Evolutionary conservation across 2,888 invertebrate genomes (phyloP).

Genomic region (Scaptomyza polygonia): DNA sequence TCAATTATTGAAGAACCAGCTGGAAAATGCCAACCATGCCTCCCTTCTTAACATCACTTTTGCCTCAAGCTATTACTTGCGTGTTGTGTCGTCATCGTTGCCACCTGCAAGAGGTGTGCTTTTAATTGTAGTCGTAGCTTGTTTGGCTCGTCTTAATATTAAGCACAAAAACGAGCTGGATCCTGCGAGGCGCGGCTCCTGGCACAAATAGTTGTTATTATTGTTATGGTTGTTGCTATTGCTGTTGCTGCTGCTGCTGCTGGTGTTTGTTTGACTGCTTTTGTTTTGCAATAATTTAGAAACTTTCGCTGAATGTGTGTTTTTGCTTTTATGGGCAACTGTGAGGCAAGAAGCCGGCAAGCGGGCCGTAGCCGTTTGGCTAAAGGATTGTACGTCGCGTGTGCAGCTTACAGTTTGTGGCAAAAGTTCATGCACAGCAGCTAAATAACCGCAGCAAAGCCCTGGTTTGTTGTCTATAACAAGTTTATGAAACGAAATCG

Average conservation of each 20-base stretch:
- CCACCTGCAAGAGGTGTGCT: slow-evolving; percentile 75
- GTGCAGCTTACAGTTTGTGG: slow-evolving; percentile 49
- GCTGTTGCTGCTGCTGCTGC: slow-evolving; percentile 13
- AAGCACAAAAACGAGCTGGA: slow-evolving; percentile 56
- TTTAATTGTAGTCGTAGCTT: slow-evolving; percentile 77
- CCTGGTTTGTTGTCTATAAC: slow-evolving; percentile 7
- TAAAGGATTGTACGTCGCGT: slow-evolving; percentile 46
- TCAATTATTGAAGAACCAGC: slow-evolving; percentile 73
- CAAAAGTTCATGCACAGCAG: slow-evolving; percentile 45
- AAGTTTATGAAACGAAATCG: too few relatives aligned
- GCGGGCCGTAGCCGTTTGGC: slow-evolving; percentile 8
- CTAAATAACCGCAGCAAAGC: slow-evolving; percentile 22
- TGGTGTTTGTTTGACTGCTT: slow-evolving; percentile 57
- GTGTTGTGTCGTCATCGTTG: slow-evolving; percentile 26
- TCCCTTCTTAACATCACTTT: too few relatives aligned
- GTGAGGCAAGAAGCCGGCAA: slow-evolving; percentile 10
- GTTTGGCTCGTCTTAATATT: slow-evolving; percentile 65
- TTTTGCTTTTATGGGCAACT: slow-evolving; percentile 62
- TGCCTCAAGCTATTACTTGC: neutral
- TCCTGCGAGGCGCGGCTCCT: slow-evolving; percentile 47
- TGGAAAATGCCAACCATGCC: slow-evolving; percentile 23
- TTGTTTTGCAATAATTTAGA: slow-evolving; percentile 78
- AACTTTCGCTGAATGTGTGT: slow-evolving; percentile 77
- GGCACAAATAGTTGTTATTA: slow-evolving; percentile 54
- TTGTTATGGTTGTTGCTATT: slow-evolving; percentile 22